phyloP scores from a whole-genome alignment of 2,797 vertebrate genomes.

The Leptoclinus maculatus region DNA sequence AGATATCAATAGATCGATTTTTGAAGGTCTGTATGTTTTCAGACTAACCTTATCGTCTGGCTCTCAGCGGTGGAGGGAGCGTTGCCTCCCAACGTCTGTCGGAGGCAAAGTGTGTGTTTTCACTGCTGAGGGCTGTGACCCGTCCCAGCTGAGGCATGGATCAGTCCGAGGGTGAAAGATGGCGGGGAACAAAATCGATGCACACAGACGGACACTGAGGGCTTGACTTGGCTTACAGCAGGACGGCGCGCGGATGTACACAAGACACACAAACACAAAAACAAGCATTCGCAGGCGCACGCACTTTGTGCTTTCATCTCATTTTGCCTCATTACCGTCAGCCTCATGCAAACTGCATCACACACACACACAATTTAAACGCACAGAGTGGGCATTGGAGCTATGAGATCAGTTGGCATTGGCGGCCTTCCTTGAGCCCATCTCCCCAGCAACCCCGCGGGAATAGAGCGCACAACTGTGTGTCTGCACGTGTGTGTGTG shows the following conservation, averaged over 20 bases:
- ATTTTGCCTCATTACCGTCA: constrained; percentile 51
- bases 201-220: constrained; percentile 45
- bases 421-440: constrained; percentile 32
- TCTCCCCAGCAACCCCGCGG: constrained; percentile 39
- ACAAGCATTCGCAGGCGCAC: not conserved
- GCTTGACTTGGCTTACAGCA: constrained; percentile 41
- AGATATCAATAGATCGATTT: constrained; percentile 21
- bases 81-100: constrained; percentile 7
- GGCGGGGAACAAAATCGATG: constrained; percentile 53
- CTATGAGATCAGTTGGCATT: constrained; percentile 55
- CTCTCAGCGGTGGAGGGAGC: not conserved
- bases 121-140: constrained; percentile 59
- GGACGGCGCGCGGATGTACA: constrained; percentile 11
- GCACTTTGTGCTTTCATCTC: constrained; percentile 27
- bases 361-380: constrained; percentile 2
- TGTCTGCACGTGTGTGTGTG: constrained; percentile 17
- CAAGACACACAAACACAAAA: constrained; percentile 20
- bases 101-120: constrained; percentile 58
- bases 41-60: constrained; percentile 33
- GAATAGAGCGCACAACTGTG: constrained; percentile 14
- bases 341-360: constrained; percentile 16
- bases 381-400: constrained; percentile 40
- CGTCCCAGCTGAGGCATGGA: constrained; percentile 49
- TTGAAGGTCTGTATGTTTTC: constrained; percentile 34
- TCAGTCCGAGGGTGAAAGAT: constrained; percentile 57